Base-by-base conservation (phyloP, 2,113 vertebrate genomes). In the Miniopterus natalensis region DNA sequence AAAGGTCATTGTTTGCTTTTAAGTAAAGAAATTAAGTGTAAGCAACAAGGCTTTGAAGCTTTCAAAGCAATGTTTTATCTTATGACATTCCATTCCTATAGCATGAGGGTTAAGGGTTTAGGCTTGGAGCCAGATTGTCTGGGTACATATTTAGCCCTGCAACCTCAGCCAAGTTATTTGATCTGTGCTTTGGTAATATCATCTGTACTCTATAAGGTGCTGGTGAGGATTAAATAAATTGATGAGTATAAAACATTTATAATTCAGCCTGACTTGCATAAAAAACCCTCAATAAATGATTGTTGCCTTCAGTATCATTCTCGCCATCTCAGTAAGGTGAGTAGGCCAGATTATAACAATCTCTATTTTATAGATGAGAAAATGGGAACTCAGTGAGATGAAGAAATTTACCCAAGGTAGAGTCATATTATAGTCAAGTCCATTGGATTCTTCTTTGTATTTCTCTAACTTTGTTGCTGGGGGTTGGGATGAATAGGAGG, bases 21-120 rank as follows among this genome's bases (percentile, higher is more conserved):
- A 95, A 55, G 68, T 23, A 94, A 92, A 95, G 53, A 93, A 90
- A 90, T 45, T 49, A 91, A 73, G 29, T 51, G 59, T n/a, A 65
- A 63, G 8, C 11, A 93, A 10, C 31, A 45, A 25, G 29, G 23
- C 21, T 91, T 61, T 86, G 49, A 9, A 92, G 8, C 21, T 90
- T 92, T 68, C 65, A 88, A 79, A 68, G 15, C 15, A 94, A 18
- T 49, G 21, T 87, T 89, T 80, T 81, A 74, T 92, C n/a, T 92
- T 57, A 80, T 74, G 66, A 83, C 13, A 84, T 92, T 90, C 53
- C 21, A 87, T 92, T 71, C 86, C 8, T 23, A 84, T 23, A 78
- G 45, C 3, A 20, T 75, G n/a, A 45, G 6, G 11, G 17, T 90
- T 84, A 86, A 87, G n/a, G 79, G 4, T 86, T 93, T 74, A 87